Percentiles rank a stretch among this genome's conserved stretches.
These are phyloP conservation scores for Alaudala cheleensis DNA, from an alignment of 2,113 vertebrate genomes.

Conservation along the genomic window DNA sequence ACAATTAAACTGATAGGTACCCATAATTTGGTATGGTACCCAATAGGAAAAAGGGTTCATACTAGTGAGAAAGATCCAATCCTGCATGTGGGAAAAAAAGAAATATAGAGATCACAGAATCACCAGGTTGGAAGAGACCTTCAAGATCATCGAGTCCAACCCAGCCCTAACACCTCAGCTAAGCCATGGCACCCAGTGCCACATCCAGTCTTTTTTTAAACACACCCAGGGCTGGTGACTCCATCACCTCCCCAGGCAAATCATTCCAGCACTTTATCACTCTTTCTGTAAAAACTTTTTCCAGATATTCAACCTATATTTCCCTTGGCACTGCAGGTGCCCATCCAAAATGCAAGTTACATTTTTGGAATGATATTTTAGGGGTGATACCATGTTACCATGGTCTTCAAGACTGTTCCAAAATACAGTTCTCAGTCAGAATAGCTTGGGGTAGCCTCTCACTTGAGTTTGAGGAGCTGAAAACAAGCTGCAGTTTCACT, in stretches of 20 bases:
- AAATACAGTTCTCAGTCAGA: neutral
- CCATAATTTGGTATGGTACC: neutral
- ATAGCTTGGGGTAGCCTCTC: neutral
- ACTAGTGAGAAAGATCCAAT: neutral
- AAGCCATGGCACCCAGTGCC: neutral
- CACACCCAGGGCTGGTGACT: neutral
- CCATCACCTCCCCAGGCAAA: fast-evolving
- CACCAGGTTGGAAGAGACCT: neutral
- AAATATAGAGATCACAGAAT: neutral
- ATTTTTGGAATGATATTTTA: neutral
- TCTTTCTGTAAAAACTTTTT: fast-evolving
- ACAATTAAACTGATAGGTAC: neutral
- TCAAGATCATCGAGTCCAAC: neutral
- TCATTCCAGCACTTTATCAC: neutral
- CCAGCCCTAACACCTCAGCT: neutral
- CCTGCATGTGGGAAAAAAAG: neutral
- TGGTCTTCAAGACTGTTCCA: neutral
- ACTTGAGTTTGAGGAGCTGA: neutral
- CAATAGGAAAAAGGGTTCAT: neutral
- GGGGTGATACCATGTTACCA: neutral
- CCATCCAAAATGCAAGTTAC: neutral
- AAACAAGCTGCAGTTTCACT: neutral
- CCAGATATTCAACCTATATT: neutral
- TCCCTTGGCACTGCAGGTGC: neutral
- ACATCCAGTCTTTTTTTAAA: neutral